These are phyloP conservation scores for Patella depressa DNA, from an alignment of 2,888 invertebrate species.

Conservation along the genomic window DNA sequence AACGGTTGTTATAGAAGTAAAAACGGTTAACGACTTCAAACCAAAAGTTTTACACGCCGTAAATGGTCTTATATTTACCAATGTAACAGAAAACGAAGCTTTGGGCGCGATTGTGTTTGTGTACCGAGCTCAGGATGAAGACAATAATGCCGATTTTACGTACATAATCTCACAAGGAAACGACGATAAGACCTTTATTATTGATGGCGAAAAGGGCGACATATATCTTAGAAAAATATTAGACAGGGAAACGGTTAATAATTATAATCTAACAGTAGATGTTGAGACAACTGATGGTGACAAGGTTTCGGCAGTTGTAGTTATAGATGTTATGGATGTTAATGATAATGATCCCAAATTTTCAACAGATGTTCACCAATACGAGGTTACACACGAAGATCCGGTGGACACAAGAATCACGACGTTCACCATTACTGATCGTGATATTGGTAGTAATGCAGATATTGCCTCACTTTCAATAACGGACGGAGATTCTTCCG, in stretches of 20 bases:
- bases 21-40: background rate
- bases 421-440: constrained; percentile 84
- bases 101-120: background rate
- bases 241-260: constrained; percentile 81
- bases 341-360: constrained; percentile 84
- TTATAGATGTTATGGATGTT: constrained; percentile 88
- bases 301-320: constrained; percentile 84
- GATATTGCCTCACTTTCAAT: constrained; percentile 81
- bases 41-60: background rate
- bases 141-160: background rate
- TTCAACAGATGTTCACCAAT: constrained; percentile 75
- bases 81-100: background rate
- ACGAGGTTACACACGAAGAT: constrained; percentile 90
- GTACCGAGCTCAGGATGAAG: background rate
- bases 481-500: constrained; percentile 43
- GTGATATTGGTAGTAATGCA: constrained; percentile 87
- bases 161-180: background rate
- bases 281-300: constrained; percentile 27
- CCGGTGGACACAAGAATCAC: constrained; percentile 87
- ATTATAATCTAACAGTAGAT: constrained; percentile 40
- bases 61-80: background rate
- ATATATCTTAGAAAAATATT: constrained; percentile 85
- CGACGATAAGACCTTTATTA: background rate
- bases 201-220: constrained; percentile 77
- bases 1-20: constrained; percentile 31